Evolutionary conservation across 2,113 vertebrate genomes (phyloP), one percentile per base, ranked within the genome.

Genomic region (Apeltes quadracus): DNA sequence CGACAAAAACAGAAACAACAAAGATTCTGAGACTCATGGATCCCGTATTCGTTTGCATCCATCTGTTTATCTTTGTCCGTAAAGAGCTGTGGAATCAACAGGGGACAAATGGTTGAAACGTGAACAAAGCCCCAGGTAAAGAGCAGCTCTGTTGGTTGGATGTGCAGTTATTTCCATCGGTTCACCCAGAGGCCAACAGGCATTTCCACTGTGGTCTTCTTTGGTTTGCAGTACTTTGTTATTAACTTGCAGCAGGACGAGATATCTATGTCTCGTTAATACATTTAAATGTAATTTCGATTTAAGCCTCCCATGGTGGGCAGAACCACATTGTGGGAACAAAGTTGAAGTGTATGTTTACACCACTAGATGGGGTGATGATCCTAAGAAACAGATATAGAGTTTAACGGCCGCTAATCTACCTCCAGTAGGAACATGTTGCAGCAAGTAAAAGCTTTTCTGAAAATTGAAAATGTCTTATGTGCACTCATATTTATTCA

Each of bases 281-380:
- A 25, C 5, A 25, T 25, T 25, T 53, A 14, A 25, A 53, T 53
- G 11, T 25, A 13, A 25, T 51, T 51, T n/a, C 2, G 11, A 27
- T 18, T 34, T 5, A 15, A 8, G 25, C 32, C 46, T 64, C 43
- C 12, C 25, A 36, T 2, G 22, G 13, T 25, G 11, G 11, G 22
- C 14, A 53, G 22, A 53, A 53, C 11, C 50, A 34, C 9, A 23
- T 4, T 44, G 0, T 2, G 5, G 18, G 20, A 44, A 13, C n/a
- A 57, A 55, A 36, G 6, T 4, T 76, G 59, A 27, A 48, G 18
- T 78, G 36, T 38, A 32, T 3, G 32, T 18, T 43, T 41, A 63
- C 41, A 63, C 88, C 90, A 83, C 76, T 78, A 89, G 89, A 87
- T 87, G 85, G 81, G 0, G 72, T 1, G 1, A 68, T 70, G 10